Base-by-base conservation (phyloP, 2,797 vertebrate species). In the Xiphophorus birchmanni region DNA sequence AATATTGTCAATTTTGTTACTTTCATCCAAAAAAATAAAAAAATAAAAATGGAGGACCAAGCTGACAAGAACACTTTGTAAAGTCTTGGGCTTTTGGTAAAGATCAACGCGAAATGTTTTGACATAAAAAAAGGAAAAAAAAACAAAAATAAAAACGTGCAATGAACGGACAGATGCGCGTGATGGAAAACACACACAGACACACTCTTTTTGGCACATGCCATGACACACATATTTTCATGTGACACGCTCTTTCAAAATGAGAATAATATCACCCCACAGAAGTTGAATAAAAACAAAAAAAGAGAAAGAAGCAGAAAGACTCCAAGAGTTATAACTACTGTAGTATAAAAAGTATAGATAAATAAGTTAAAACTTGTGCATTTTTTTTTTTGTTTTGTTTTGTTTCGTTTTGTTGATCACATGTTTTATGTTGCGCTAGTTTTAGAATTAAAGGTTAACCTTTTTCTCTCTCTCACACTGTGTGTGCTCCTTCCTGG, bases 291-390 rank as follows among this genome's bases (percentile, higher is more conserved):
- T 94, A 87, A 78, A 77, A 75, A 65, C 63, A 37, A 42, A 67
- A 73, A 90, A 95, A 94, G 88, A 80, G 88, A 80, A 90, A 92
- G 91, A 83, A 90, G 90, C 91, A 90, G 97, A 97, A 97, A 97
- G 97, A 98, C 97, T 98, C 97, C 96, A 97, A 98, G 97, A 99
- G 97, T 97, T 99, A 96, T 97, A 98, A 99, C 98, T 99, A 99
- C 98, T 99, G 98, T 99, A 99, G 98, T 97, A 97, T 98, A 99
- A 98, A 93, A 98, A 97, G 96, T 97, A 98, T 98, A 99, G 98
- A 97, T 93, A 97, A 98, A 97, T 99, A 99, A 99, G 97, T 99
- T 98, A 98, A 96, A 96, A 98, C 97, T 98, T 99, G 97, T 99
- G 98, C 97, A 97, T 94, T 94, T 94, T 93, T 92, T 92, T 92